Base-by-base conservation (phyloP, 2,797 vertebrate species). In the Scyliorhinus canicula region DNA sequence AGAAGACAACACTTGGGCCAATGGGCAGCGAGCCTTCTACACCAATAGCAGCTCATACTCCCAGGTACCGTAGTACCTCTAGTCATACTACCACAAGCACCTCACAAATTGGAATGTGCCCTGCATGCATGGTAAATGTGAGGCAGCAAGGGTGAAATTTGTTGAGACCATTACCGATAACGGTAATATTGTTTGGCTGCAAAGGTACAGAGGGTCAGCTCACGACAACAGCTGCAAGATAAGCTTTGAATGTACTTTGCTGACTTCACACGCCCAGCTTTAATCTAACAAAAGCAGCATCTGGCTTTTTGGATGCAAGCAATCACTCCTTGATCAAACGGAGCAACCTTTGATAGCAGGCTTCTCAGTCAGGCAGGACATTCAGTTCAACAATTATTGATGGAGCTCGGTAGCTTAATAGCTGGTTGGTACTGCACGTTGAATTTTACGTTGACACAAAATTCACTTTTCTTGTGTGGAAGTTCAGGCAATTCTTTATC, bases 281-380 rank as follows among this genome's bases (percentile, higher is more conserved):
- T 44, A 65, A 60, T 63, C 2, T 63, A 65, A 91, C 57, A 90
- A 90, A 90, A n/a, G 55, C n/a, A 90, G 86, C 86, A 60, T 90
- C 55, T 90, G 31, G 86, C 57, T 21, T 8, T 91, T 82, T 91
- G 44, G 57, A 3, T 91, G n/a, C n/a, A 44, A 44, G 88, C 57
- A 91, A 65, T 91, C 57, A 91, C 21, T 91, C 57, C 88, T 26
- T 91, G 88, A 91, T 65, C 57, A 91, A 91, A 91, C 14, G 8
- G 88, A 91, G 57, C 57, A 65, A 91, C 24, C 1, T 40, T 44
- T 91, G 88, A 91, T 26, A 91, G 88, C 19, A 60, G 57, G 57
- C 21, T 91, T 63, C 88, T 82, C 88, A 65, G 88, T 91, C 40
- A 11, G 57, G 57, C 65, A 21, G 2, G 4, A 19, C 88, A 63